Base-by-base conservation (phyloP, 2,888 invertebrate species). In the Druceiella hillmani region DNA sequence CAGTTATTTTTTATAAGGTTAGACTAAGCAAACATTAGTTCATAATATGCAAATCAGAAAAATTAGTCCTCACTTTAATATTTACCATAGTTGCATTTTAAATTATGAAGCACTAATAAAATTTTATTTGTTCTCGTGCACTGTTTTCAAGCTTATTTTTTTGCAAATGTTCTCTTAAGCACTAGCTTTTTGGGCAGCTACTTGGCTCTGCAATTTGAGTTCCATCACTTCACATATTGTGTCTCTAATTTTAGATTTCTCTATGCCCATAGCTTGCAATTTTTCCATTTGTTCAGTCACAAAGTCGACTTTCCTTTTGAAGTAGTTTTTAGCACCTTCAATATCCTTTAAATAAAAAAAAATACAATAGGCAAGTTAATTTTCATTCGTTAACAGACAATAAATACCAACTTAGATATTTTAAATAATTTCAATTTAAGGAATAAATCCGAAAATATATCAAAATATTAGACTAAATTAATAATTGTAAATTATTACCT, bases 261-360 rank as follows among this genome's bases (percentile, higher is more conserved):
- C 90, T 34, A 82, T 66, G 2, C 88, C 83, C 45, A 90, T 65
- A 20, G 73, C 66, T 62, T 93, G 92, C 38, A 95, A 84, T 68
- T 92, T 92, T 56, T 93, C 92, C 76, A 95, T 93, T 71, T 97
- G 94, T 56, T 92, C 88, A 0, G 87, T 86, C 1, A 97, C 84
- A 70, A 88, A 95, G 45, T 85, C 80, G 0, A 89, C 84, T 70
- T 92, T 91, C 35, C 94, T 77, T 59, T 87, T 87, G 59, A 97
- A 97, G 57, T 94, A 97, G 53, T 92, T 89, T 59, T 87, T 87
- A 1, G 91, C 92, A 41, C 83, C 81, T 13, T 78, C 78, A 43
- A 88, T 75, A 53, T 83, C 79, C 83, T 88, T 53, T 24, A 61
- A 37, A 10, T 57, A 49, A 28, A 20, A 44, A 43, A 42, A 33